Evolutionary conservation across 2,888 invertebrate genomes (phyloP), one percentile per base, ranked within the genome.

Genomic region (Lasioglossum marginatum): DNA sequence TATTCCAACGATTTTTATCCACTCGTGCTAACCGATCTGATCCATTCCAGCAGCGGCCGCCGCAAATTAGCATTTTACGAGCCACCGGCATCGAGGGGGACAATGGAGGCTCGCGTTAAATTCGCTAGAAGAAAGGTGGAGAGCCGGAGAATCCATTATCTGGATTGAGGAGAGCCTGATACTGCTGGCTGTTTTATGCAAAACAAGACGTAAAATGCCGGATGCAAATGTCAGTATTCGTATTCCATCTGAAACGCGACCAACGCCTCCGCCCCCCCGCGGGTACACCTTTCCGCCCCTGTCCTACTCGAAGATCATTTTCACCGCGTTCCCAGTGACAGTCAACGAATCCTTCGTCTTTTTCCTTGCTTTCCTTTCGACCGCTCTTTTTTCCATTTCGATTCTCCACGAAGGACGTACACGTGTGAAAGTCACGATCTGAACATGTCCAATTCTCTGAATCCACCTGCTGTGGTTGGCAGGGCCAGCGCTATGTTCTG

Each of bases 21-120:
- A 90, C 90, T 89, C 90, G 90, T 70, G 73, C 84, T 82, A 82
- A 83, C 81, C 83, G 82, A 79, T 85, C 85, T 81, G 86, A 88
- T 85, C 86, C 81, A 86, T 89, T 90, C 86, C 88, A 79, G 86
- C 81, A 57, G 48, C 72, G 74, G 79, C 77, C 70, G 80, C 89
- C 90, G 85, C 90, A 88, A 90, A 90, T 88, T 90, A 90, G 90
- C 90, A 88, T 90, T 90, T 90, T 88, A 88, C 90, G 88, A 90
- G 85, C 88, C 79, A 78, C 79, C 81, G 23, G 60, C 71, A 76
- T 40, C 73, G 19, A 34, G 68, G 75, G 79, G 90, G 88, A 90
- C 88, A 90, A 90, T 90, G 90, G 85, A 83, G 79, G 80, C 71
- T 77, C 77, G 88, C 83, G 90, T 87, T 90, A 88, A 90, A 90